Conservation (phyloP, 2,113 vertebrate genomes). For the Camelus dromedarius region DNA sequence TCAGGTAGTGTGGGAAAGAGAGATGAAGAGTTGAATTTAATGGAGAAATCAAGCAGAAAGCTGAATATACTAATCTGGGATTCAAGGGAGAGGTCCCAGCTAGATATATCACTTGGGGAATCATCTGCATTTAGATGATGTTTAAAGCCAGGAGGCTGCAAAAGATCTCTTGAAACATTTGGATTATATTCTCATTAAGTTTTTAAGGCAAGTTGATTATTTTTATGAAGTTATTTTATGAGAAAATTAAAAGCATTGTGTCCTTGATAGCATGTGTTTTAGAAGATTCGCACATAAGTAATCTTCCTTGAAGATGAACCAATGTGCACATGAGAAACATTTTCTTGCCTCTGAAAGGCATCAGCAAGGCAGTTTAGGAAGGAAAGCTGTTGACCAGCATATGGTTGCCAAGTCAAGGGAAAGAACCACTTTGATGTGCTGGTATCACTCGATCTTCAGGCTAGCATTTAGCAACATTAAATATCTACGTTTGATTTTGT, state of each 20-base stretch:
- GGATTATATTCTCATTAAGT: background rate
- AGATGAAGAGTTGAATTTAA: background rate
- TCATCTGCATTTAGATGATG: background rate
- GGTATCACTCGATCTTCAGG: background rate
- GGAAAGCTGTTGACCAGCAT: background rate
- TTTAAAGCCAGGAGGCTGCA: background rate
- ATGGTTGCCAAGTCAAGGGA: background rate
- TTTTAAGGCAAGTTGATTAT: background rate
- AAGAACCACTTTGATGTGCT: background rate
- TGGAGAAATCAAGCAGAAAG: background rate
- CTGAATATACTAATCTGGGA: background rate
- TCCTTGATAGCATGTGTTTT: background rate
- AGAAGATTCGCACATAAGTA: background rate
- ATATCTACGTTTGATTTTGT: background rate
- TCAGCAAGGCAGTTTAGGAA: background rate
- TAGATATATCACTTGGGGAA: background rate
- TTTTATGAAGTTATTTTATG: constrained; percentile 31
- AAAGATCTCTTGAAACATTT: background rate
- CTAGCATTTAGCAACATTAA: background rate
- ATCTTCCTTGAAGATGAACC: background rate
- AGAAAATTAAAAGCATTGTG: background rate
- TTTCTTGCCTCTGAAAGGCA: background rate
- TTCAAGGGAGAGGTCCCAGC: background rate
- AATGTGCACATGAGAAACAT: background rate
- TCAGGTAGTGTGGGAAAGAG: background rate